These are phyloP conservation scores for Nomada ferruginata DNA, from an alignment of 2,888 invertebrate genomes.

Conservation along the genomic window DNA sequence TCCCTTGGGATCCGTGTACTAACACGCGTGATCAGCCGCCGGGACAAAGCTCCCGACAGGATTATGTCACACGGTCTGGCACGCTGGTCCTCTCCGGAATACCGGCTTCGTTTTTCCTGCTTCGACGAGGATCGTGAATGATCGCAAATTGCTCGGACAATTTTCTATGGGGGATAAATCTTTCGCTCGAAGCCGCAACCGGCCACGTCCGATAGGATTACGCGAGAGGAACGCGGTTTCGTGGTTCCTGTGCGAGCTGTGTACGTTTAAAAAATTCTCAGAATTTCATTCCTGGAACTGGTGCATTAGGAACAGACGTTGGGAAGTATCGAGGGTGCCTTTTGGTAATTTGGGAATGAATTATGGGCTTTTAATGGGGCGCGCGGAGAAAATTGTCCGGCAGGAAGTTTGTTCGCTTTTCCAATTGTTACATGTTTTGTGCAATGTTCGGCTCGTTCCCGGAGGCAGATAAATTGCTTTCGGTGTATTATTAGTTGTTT, in stretches of 20 bases:
- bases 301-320: too few relatives aligned
- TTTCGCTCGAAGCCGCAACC: slow-evolving; percentile 58
- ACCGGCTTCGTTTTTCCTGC: slow-evolving; percentile 64
- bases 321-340: too few relatives aligned
- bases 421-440: too few relatives aligned
- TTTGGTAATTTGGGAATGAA: not conserved
- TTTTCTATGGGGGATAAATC: slow-evolving; percentile 73
- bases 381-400: too few relatives aligned
- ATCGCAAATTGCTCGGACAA: slow-evolving; percentile 83
- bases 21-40: slow-evolving; percentile 41
- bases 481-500: too few relatives aligned
- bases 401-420: too few relatives aligned
- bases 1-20: slow-evolving; percentile 57
- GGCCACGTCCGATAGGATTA: slow-evolving; percentile 68
- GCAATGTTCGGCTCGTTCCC: too few relatives aligned
- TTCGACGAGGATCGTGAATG: slow-evolving; percentile 75
- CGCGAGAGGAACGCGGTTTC: slow-evolving; percentile 38
- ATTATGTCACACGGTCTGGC: slow-evolving; percentile 82
- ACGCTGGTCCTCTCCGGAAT: slow-evolving; percentile 62
- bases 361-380: too few relatives aligned
- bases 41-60: slow-evolving; percentile 73
- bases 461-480: too few relatives aligned
- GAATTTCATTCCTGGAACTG: too few relatives aligned
- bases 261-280: too few relatives aligned
- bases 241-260: too few relatives aligned